Base-by-base conservation (phyloP, 2,797 vertebrate genomes). In the Hypotaenidia okinawae region DNA sequence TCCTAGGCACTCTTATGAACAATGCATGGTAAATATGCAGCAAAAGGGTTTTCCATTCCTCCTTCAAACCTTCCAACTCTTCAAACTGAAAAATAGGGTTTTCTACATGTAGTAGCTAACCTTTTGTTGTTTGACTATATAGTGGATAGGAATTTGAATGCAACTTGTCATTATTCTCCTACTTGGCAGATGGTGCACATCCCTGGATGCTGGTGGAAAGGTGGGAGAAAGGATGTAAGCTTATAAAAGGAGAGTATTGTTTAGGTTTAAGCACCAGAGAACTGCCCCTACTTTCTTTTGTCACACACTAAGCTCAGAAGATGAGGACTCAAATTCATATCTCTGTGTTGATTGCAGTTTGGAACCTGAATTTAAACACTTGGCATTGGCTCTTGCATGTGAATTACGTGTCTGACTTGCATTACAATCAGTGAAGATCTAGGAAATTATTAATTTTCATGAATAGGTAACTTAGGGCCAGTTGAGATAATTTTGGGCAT, bases 1-100 rank as follows among this genome's bases (percentile, higher is more conserved):
- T 96, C 61, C n/a, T 64, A 93, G 95, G 64, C 87, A 76, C 49
- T 58, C 54, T 90, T 92, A 90, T 49, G 90, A 97, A 85, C 89
- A 93, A 63, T 35, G 39, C 19, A 45, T 35, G 43, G 55, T 78
- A 90, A 94, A 95, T 74, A 70, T 52, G 52, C 72, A 79, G 79
- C 63, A 43, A 15, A 72, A 75, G 24, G 63, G 10, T 75, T 91
- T 92, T 70, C 57, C n/a, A 16, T 37, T 69, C 5, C 57, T 54
- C 81, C 47, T 92, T 85, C 39, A 92, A 95, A 74, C 28, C 4
- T 13, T 87, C 35, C 75, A 93, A 73, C n/a, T 79, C 28, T 73
- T 83, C 27, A n/a, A 64, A 85, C 2, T 67, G 63, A 83, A 72
- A 94, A 80, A 67, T 14, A 84, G 11, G 2, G 0, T 84, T 90